Conservation (phyloP, 2,113 vertebrate species). For the Spermophilus dauricus region DNA sequence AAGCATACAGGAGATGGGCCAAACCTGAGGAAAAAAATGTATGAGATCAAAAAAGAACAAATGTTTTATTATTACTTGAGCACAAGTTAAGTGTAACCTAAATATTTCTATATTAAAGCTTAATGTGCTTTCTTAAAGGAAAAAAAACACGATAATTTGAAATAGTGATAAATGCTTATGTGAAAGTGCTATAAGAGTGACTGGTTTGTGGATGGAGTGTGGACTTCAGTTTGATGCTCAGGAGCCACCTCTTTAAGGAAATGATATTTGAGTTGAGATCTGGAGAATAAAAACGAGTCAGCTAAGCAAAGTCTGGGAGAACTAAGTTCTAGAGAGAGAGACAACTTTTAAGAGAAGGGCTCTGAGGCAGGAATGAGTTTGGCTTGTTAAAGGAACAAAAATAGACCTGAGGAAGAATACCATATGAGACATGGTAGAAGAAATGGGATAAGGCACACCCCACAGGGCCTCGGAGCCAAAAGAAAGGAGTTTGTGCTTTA, state of each 20-base stretch:
- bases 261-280: background rate
- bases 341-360: background rate
- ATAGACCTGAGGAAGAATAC: background rate
- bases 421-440: background rate
- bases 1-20: conserved; percentile 97
- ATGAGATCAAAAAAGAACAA: too few relatives aligned
- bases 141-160: background rate
- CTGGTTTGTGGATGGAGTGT: background rate
- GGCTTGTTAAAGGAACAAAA: background rate
- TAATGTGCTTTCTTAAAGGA: too few relatives aligned
- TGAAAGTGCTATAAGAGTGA: background rate
- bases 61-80: too few relatives aligned
- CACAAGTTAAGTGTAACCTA: too few relatives aligned
- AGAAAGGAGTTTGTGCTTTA: background rate
- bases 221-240: background rate
- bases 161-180: background rate
- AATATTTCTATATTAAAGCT: too few relatives aligned
- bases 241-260: background rate
- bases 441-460: background rate
- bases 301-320: background rate
- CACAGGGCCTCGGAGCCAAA: background rate
- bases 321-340: background rate
- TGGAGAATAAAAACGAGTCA: background rate
- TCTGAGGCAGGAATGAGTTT: background rate
- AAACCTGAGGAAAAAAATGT: conserved; percentile 90